These are phyloP conservation scores for Gonatopus flavifemur DNA, from an alignment of 1,140 invertebrate species.

Conservation along the genomic window DNA sequence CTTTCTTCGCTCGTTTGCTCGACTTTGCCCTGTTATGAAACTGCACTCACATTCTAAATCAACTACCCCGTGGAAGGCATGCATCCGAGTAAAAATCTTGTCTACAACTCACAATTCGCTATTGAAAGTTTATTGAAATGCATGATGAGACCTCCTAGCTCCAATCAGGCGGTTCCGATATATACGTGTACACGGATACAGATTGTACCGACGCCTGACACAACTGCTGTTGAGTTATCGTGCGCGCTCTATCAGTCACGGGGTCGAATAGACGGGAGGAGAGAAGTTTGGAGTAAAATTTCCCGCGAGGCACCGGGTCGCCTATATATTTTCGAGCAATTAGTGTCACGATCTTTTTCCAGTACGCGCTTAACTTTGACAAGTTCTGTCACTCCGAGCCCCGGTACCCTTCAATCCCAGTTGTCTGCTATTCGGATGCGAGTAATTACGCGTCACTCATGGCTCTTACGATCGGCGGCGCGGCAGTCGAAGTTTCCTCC, in stretches of 20 bases:
- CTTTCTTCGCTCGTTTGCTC: too few relatives aligned
- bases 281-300: too few relatives aligned
- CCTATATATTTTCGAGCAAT: slow-evolving; percentile 36
- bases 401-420: slow-evolving; percentile 34
- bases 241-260: background rate
- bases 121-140: background rate
- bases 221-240: too few relatives aligned
- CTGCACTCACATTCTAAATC: too few relatives aligned
- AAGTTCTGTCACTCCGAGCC: slow-evolving; percentile 32
- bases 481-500: slow-evolving; percentile 33
- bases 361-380: slow-evolving; percentile 34
- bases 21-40: too few relatives aligned
- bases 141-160: background rate
- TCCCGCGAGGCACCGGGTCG: slow-evolving; percentile 18
- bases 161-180: too few relatives aligned
- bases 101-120: too few relatives aligned
- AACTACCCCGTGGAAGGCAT: too few relatives aligned
- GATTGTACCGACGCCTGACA: too few relatives aligned
- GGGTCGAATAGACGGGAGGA: too few relatives aligned
- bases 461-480: slow-evolving; percentile 36
- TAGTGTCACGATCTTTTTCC: slow-evolving; percentile 39
- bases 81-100: too few relatives aligned
- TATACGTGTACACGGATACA: too few relatives aligned
- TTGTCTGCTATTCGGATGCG: slow-evolving; percentile 40
- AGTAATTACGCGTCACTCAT: slow-evolving; percentile 40